These are phyloP conservation scores for Sisor rabdophorus DNA, from an alignment of 2,113 vertebrate genomes.

Conservation along the genomic window DNA sequence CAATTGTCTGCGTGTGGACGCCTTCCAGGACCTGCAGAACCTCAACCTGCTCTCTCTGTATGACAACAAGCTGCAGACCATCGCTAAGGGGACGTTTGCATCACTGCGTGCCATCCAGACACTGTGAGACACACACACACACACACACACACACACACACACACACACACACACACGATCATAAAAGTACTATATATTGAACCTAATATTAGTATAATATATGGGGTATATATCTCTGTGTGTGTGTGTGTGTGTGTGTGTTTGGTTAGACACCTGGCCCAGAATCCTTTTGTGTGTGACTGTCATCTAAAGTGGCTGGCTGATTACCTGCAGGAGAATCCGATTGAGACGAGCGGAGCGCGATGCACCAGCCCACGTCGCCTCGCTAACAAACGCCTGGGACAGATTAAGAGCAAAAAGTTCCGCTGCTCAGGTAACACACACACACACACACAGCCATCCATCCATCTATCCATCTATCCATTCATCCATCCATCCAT, in stretches of 20 bases:
- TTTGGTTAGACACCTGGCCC: slow-evolving; percentile 86
- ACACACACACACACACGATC: not conserved
- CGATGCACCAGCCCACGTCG: slow-evolving; percentile 96
- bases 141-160: not conserved
- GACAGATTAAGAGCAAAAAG: slow-evolving; percentile 99
- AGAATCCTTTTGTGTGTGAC: slow-evolving; percentile 99
- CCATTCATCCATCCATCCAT: not conserved
- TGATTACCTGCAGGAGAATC: slow-evolving; percentile 98
- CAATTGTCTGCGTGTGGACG: slow-evolving; percentile 92
- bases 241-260: slow-evolving; percentile 23
- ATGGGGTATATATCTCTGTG: not conserved
- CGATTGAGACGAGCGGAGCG: slow-evolving; percentile 97
- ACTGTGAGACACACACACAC: slow-evolving; percentile 74
- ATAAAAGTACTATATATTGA: not conserved
- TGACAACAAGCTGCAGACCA: slow-evolving; percentile 98
- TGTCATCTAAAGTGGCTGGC: slow-evolving; percentile 99
- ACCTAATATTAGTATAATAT: no score
- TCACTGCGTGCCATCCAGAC: slow-evolving; percentile 94
- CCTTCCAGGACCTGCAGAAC: slow-evolving; percentile 99
- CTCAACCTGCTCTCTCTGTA: slow-evolving; percentile 96
- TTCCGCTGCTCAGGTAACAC: slow-evolving; percentile 99
- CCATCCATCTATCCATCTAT: not conserved
- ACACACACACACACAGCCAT: not conserved
- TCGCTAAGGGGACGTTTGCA: slow-evolving; percentile 95
- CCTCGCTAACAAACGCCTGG: slow-evolving; percentile 97